Percentiles rank a stretch among this genome's conserved stretches.
Conservation (phyloP, 2,888 invertebrate species). For the Sclerodermus sp. region DNA sequence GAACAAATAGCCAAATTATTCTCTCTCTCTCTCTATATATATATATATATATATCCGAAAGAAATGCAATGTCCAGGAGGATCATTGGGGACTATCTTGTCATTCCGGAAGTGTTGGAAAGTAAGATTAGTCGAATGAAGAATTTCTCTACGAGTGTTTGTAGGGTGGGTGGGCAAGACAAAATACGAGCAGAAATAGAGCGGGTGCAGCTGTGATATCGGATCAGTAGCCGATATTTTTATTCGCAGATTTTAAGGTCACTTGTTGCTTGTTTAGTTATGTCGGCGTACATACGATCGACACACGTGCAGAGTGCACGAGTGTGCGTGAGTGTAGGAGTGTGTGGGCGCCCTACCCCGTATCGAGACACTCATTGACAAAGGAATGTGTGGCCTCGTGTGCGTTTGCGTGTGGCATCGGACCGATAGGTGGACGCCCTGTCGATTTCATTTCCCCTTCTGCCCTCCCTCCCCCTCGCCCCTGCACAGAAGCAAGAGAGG, state of each 20-base stretch:
- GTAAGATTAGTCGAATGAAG: too few species aligned
- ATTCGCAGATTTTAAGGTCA: slow-evolving; percentile 55
- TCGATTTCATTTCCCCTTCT: slow-evolving; percentile 49
- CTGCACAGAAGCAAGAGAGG: too few species aligned
- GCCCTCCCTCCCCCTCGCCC: slow-evolving; percentile 3
- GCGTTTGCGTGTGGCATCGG: slow-evolving; percentile 35
- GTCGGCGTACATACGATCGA: slow-evolving; percentile 38
- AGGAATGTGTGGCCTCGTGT: slow-evolving; percentile 20
- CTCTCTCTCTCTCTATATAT: too few species aligned
- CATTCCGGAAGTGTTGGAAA: too few species aligned
- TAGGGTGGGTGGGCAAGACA: too few species aligned
- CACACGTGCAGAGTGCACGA: slow-evolving; percentile 6
- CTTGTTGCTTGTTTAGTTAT: slow-evolving; percentile 57
- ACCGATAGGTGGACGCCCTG: slow-evolving; percentile 55
- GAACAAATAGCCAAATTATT: too few species aligned
- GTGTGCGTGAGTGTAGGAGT: slow-evolving; percentile 1
- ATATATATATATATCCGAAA: too few species aligned
- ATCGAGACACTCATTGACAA: slow-evolving; percentile 28
- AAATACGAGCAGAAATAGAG: not conserved
- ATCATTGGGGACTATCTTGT: too few species aligned
- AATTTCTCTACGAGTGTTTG: too few species aligned
- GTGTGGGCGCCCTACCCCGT: slow-evolving; percentile 5
- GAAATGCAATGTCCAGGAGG: too few species aligned
- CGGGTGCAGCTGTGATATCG: slow-evolving; percentile 38
- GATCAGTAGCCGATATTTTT: slow-evolving; percentile 52